Evolutionary conservation across 2,888 invertebrate species (phyloP).

Genomic region (Thymelicus sylvestris): DNA sequence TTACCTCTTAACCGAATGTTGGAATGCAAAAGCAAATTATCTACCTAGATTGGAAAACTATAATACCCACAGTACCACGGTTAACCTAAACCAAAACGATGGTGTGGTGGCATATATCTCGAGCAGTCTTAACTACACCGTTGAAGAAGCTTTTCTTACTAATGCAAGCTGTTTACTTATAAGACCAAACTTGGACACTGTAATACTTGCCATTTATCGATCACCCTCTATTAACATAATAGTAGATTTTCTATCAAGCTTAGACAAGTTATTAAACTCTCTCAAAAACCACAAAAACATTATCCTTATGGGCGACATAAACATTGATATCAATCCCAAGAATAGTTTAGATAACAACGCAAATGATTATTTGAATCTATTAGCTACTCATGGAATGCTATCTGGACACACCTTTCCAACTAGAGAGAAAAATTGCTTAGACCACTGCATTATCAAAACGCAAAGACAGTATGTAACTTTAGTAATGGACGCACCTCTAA

Average conservation of each 20-base stretch:
- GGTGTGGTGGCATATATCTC: too few relatives aligned
- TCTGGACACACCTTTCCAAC: neutral
- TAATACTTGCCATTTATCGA: neutral
- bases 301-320: constrained; percentile 1
- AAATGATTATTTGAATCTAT: constrained; percentile 1
- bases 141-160: too few relatives aligned
- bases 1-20: too few relatives aligned
- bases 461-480: neutral
- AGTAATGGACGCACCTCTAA: neutral
- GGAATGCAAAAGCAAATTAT: too few relatives aligned
- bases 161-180: too few relatives aligned
- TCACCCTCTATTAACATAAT: neutral
- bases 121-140: too few relatives aligned
- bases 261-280: neutral
- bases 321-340: neutral
- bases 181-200: too few relatives aligned
- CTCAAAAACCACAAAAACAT: neutral
- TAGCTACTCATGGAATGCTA: neutral
- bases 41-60: too few relatives aligned
- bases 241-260: neutral
- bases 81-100: too few relatives aligned
- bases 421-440: neutral
- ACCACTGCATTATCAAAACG: neutral
- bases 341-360: constrained; percentile 1
- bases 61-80: too few relatives aligned